Conservation (phyloP, 2,888 invertebrate genomes). For the Ernsta delagoae region DNA sequence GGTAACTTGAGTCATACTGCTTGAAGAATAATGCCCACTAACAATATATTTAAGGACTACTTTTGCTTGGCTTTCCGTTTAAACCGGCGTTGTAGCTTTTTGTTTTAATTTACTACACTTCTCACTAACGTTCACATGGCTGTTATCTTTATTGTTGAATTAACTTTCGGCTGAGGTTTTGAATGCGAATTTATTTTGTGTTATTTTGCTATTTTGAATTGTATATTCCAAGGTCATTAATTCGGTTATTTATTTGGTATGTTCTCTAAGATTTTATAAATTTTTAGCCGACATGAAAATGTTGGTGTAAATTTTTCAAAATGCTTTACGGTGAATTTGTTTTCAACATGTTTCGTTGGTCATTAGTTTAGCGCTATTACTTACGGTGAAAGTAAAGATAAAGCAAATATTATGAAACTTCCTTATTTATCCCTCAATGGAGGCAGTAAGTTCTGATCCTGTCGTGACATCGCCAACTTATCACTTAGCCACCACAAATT, state of each 20-base stretch:
- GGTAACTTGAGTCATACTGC: conserved; percentile 56
- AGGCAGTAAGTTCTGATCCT: conserved; percentile 62
- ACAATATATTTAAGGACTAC: conserved; percentile 39
- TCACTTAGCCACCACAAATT: conserved; percentile 78
- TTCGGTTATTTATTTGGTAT: too few species aligned
- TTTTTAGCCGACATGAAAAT: too few species aligned
- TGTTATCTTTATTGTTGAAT: conserved; percentile 61
- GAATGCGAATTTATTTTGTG: conserved; percentile 1
- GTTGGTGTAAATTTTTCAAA: too few species aligned
- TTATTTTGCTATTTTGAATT: conserved; percentile 9
- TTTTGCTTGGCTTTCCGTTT: conserved; percentile 38
- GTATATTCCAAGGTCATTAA: too few species aligned
- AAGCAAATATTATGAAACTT: conserved; percentile 45
- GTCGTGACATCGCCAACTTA: conserved; percentile 66
- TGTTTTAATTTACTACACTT: conserved; percentile 68
- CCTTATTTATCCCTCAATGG: conserved; percentile 53
- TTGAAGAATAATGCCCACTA: conserved; percentile 52
- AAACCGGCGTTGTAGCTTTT: conserved; percentile 56
- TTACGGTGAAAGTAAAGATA: conserved; percentile 10
- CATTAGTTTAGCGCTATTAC: background rate
- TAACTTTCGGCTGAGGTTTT: conserved; percentile 47
- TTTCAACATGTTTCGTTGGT: too few species aligned
- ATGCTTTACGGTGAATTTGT: too few species aligned
- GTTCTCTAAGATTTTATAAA: too few species aligned
- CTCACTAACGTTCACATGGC: conserved; percentile 56